Base-by-base conservation (phyloP, 2,797 vertebrate species). In the Podargus strigoides region DNA sequence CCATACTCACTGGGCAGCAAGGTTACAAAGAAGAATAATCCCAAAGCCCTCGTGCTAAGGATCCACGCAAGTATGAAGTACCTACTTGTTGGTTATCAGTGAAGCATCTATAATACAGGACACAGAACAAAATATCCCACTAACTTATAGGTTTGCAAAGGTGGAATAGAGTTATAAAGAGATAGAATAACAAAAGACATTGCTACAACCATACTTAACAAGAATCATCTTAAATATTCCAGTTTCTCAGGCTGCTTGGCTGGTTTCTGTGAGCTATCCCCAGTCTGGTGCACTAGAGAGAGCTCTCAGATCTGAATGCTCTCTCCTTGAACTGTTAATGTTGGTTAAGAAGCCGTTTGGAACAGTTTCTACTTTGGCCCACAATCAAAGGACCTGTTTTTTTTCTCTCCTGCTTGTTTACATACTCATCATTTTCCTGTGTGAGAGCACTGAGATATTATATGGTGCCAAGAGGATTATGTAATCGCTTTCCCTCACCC, bases 291-390 rank as follows among this genome's bases (percentile, higher is more conserved):
- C 56, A 64, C 68, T 64, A 85, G 75, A 91, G 75, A 91, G 79
- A 85, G 63, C 34, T 74, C 79, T 91, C 70, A 87, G 64, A 77
- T 70, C 34, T 73, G 30, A 56, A 36, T 36, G 44, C 76, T 93
- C 94, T 85, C 85, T 85, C 17, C 89, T 91, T 89, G 64, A 94
- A 19, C 79, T 27, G 28, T 37, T 83, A 67, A 70, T 70, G 37
- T 44, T 67, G 41, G 44, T 85, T 95, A 79, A 84, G 68, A 63
- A 84, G 68, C 34, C 60, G n/a, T 92, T 87, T 96, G 89, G 78
- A 96, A 74, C 44, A 56, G n/a, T 85, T 94, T 89, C 52, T 63
- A 87, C 70, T 72, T 64, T 95, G 95, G 95, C 82, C 85, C 41
- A 68, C 53, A 87, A 83, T 92, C 91, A 96, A 94, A 94, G 36